These are phyloP conservation scores for Lasioglossum baleicum DNA, from an alignment of 1,140 invertebrate species.

Conservation along the genomic window DNA sequence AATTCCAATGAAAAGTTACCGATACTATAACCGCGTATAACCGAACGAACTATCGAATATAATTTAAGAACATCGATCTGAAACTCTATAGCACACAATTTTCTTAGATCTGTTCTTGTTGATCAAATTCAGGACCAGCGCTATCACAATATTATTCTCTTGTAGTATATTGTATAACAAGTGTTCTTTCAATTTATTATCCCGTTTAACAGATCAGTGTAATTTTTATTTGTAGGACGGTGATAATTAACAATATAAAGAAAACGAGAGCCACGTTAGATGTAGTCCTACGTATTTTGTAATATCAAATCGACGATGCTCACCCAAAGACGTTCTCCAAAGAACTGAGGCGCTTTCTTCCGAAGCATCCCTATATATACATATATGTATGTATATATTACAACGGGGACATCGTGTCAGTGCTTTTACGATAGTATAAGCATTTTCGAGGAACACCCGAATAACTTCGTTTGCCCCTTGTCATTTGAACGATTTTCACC, in stretches of 20 bases:
- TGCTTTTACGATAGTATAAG: conserved; percentile 69
- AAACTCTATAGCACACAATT: neutral
- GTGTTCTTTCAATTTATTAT: neutral
- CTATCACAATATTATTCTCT: too few relatives aligned
- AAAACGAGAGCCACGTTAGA: neutral
- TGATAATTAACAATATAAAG: neutral
- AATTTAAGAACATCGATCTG: neutral
- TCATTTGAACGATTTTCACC: conserved; percentile 42
- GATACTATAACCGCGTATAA: too few relatives aligned
- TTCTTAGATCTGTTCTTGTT: neutral
- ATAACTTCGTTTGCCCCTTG: conserved; percentile 54
- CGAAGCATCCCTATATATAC: conserved; percentile 77
- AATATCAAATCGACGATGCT: conserved; percentile 51
- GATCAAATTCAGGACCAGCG: neutral
- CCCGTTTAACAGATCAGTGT: neutral
- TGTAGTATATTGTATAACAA: too few relatives aligned
- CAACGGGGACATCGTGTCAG: conserved; percentile 67
- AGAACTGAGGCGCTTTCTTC: conserved; percentile 72
- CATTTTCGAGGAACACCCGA: conserved; percentile 54
- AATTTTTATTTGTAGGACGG: neutral
- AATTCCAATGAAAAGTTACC: neutral
- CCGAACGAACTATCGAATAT: neutral
- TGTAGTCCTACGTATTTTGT: neutral
- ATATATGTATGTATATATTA: conserved; percentile 75
- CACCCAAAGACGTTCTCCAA: conserved; percentile 72